Percentiles rank a stretch among this genome's conserved stretches.
These are phyloP conservation scores for Actinernus sp. DNA, from an alignment of 92 coral and sea anemone genomes.

Conservation along the genomic window DNA sequence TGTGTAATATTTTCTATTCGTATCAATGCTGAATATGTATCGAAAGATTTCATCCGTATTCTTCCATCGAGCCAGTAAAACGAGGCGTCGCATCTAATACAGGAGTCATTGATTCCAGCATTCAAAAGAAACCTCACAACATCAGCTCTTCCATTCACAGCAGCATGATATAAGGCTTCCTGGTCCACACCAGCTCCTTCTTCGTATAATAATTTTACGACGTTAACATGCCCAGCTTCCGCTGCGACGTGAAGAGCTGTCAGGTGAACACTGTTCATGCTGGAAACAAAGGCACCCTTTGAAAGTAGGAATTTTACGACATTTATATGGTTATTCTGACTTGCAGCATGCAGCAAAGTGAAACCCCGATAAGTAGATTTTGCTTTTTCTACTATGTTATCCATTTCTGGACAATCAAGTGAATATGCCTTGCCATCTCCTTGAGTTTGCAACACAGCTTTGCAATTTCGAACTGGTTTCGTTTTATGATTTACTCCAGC, in stretches of 20 bases:
- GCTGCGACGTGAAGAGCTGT: conserved; percentile 71
- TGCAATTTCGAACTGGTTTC: background rate
- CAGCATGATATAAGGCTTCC: conserved; percentile 69
- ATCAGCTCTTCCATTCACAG: conserved; percentile 32
- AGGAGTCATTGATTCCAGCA: conserved; percentile 47
- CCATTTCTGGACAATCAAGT: no score
- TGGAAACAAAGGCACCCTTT: conserved; percentile 16
- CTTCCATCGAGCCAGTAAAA: conserved; percentile 9
- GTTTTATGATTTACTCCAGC: conserved; percentile 39
- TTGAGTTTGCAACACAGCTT: no score
- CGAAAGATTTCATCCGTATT: conserved; percentile 1
- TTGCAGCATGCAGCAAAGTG: conserved; percentile 66
- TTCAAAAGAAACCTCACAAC: conserved; percentile 63
- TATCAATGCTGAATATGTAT: no score
- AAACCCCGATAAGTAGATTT: no score
- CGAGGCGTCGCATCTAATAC: conserved; percentile 45
- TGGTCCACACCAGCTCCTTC: conserved; percentile 45
- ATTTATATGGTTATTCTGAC: conserved; percentile 46
- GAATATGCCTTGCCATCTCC: no score
- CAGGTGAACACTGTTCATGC: conserved; percentile 17
- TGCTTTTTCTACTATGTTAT: no score
- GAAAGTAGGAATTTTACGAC: conserved; percentile 41
- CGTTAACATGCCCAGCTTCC: conserved; percentile 59
- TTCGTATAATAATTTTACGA: conserved; percentile 35
- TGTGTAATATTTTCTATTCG: no score